phyloP scores from a whole-genome alignment of 2,888 invertebrate genomes.

The Xylota sylvarum region DNA sequence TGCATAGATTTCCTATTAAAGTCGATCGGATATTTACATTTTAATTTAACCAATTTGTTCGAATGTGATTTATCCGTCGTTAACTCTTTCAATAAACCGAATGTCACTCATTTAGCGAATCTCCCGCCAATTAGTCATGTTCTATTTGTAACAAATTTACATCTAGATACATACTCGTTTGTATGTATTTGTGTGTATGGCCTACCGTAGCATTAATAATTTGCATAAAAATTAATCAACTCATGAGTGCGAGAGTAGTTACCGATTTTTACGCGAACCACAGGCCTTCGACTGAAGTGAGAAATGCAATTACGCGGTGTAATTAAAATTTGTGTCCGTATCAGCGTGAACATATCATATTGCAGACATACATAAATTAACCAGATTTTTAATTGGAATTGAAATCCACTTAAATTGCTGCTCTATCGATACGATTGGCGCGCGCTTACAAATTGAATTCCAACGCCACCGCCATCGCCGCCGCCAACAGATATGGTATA shows the following conservation, averaged over 20 bases:
- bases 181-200: too few relatives aligned
- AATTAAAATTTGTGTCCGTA: slow-evolving; percentile 71
- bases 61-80: slow-evolving; percentile 48
- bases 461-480: neutral
- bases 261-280: slow-evolving; percentile 23
- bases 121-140: slow-evolving; percentile 57
- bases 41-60: slow-evolving; percentile 54
- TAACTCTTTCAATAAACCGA: slow-evolving; percentile 47
- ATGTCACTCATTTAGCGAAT: slow-evolving; percentile 47
- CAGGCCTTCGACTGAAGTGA: slow-evolving; percentile 49
- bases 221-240: slow-evolving; percentile 76
- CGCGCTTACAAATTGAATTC: slow-evolving; percentile 51
- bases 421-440: slow-evolving; percentile 43
- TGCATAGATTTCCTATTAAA: slow-evolving; percentile 14
- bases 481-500: neutral
- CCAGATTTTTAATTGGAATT: slow-evolving; percentile 74
- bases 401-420: slow-evolving; percentile 64
- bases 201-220: slow-evolving; percentile 34
- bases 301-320: slow-evolving; percentile 73
- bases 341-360: slow-evolving; percentile 65
- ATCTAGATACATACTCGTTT: neutral
- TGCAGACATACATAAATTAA: slow-evolving; percentile 70
- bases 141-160: slow-evolving; percentile 15
- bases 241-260: slow-evolving; percentile 24
- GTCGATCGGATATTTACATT: slow-evolving; percentile 40